phyloP scores from a whole-genome alignment of 1,140 invertebrate species.

The Matsumurasca onukii region DNA sequence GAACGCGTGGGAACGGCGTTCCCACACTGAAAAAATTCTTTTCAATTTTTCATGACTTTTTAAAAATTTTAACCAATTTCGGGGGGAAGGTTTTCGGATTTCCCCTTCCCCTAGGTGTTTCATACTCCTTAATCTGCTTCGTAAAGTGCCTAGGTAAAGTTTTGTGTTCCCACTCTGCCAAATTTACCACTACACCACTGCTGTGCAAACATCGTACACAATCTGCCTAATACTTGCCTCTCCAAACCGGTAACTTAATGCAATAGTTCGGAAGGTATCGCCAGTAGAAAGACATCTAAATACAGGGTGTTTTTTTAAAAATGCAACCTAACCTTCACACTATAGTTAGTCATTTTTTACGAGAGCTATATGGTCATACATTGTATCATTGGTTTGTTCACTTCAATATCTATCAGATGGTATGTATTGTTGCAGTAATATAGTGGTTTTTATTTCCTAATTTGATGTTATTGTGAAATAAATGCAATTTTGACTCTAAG shows the following conservation, averaged over 20 bases:
- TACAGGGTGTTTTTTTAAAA: too few species aligned
- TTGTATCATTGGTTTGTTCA: neutral
- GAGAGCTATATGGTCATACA: neutral
- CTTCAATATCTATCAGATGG: neutral
- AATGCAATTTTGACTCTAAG: too few species aligned
- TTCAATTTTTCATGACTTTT: too few species aligned
- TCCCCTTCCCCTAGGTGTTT: too few species aligned
- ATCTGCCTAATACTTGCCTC: constrained; percentile 40
- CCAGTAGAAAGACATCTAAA: constrained; percentile 33
- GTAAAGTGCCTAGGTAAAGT: too few species aligned
- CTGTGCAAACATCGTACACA: constrained; percentile 37
- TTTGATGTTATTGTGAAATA: neutral
- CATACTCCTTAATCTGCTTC: too few species aligned
- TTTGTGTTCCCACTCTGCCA: neutral
- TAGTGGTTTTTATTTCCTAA: neutral
- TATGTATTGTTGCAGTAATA: neutral
- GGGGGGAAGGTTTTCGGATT: too few species aligned
- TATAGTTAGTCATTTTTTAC: neutral
- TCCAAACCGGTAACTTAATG: constrained; percentile 40
- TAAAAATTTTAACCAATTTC: too few species aligned
- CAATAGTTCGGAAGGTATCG: constrained; percentile 34
- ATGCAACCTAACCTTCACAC: neutral
- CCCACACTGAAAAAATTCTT: too few species aligned
- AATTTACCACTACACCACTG: constrained; percentile 33
- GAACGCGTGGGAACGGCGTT: too few species aligned